Base-by-base conservation (phyloP, 2,797 vertebrate species). In the Sus cebifrons region DNA sequence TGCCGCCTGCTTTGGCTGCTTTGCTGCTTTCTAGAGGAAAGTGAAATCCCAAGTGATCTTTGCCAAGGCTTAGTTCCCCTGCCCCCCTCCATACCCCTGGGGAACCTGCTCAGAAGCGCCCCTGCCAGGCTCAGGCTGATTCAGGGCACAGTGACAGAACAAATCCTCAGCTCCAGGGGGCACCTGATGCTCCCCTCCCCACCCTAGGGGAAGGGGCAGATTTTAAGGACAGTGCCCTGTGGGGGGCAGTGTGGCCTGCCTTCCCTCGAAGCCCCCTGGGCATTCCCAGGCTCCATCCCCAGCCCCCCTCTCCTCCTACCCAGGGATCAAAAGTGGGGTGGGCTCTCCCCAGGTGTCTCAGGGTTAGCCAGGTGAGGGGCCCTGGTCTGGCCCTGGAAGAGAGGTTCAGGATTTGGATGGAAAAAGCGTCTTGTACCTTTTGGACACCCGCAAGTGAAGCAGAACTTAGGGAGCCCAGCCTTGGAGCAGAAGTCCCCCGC, bases 81-180 rank as follows among this genome's bases (percentile, higher is more conserved):
- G 32, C 32, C 18, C 60, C 23, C 0, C 3, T 44, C 49, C 29
- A 25, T 9, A 25, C 12, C 44, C 20, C 1, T 2, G 1, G 1
- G 25, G 73, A 25, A n/a, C 49, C 11, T 29, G 49, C 49, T 77
- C 49, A 54, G 10, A 54, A n/a, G 27, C 49, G 8, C 70, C 20
- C 25, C 74, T 18, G 27, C 27, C 49, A 77, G 65, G 20, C 9
- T 6, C 0, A 5, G 5, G 44, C 25, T 17, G 44, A 32, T 7
- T 21, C 49, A 68, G 49, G 20, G 20, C 29, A 2, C 40, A 68
- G 64, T 4, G 21, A 17, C 49, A 16, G 0, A 23, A 9, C 49
- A 1, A 16, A 85, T 49, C 20, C 44, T 32, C 64, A 4, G 29
- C 29, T 52, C 5, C 29, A n/a, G 29, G 64, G 21, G 81, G 82